Evolutionary conservation across 1,140 invertebrate genomes (phyloP).

Genomic region (Charaxes varanes): DNA sequence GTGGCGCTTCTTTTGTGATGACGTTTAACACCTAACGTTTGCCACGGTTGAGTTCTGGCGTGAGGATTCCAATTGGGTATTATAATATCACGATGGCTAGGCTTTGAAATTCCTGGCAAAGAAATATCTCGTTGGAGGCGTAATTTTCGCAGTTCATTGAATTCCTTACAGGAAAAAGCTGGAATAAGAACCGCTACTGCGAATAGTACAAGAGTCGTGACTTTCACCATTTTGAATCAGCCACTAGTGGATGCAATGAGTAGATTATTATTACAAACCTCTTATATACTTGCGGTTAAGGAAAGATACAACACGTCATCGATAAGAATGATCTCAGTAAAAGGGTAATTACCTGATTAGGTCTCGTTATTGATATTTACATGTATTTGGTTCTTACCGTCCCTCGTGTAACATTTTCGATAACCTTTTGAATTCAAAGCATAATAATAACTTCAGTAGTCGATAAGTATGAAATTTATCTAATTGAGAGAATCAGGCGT

Average conservation of each 20-base stretch:
- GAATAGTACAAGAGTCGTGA: not conserved
- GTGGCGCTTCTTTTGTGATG: constrained; percentile 2
- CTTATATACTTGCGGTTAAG: constrained; percentile 1
- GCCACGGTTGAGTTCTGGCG: constrained; percentile 23
- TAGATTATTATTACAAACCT: not conserved
- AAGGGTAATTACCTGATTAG: constrained; percentile 16
- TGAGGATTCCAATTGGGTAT: constrained; percentile 37
- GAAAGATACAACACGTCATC: not conserved
- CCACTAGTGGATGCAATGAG: not conserved
- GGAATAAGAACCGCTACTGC: not conserved
- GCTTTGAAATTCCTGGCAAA: constrained; percentile 23
- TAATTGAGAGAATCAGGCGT: too few relatives aligned
- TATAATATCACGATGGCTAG: constrained; percentile 25
- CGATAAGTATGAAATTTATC: too few relatives aligned
- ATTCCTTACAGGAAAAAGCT: not conserved
- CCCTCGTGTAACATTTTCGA: too few relatives aligned
- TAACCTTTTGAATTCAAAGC: too few relatives aligned
- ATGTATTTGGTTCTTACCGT: too few relatives aligned
- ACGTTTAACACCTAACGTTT: constrained; percentile 10
- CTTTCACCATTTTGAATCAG: not conserved
- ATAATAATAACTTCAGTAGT: too few relatives aligned
- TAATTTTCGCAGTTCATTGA: not conserved
- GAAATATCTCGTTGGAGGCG: constrained; percentile 16
- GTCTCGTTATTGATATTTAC: constrained; percentile 11
- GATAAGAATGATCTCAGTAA: constrained; percentile 1